These are phyloP conservation scores for Dioctria linearis DNA, from an alignment of 2,888 invertebrate species.

Conservation along the genomic window DNA sequence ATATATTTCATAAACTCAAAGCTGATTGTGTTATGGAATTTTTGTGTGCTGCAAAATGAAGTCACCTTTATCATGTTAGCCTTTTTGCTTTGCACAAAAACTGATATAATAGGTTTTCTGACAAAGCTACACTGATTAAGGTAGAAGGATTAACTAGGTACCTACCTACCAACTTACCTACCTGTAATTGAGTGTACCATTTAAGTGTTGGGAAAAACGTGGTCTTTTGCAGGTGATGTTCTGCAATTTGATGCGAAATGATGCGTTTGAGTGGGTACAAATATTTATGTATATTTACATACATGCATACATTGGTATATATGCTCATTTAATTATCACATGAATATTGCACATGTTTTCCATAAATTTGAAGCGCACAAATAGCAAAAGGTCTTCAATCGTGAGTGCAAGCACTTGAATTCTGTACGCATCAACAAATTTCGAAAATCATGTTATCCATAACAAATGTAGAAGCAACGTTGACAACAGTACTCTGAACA, in stretches of 20 bases:
- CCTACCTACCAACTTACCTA: not conserved
- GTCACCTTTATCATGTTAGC: not conserved
- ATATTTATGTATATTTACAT: not conserved
- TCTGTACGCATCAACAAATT: slow-evolving; percentile 42
- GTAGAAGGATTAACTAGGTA: slow-evolving; percentile 17
- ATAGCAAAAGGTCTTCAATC: slow-evolving; percentile 13
- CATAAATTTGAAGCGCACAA: not conserved
- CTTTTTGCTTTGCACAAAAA: not conserved
- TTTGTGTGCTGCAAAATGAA: not conserved
- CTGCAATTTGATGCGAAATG: not conserved
- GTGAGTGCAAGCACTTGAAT: slow-evolving; percentile 26
- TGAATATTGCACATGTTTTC: slow-evolving; percentile 4
- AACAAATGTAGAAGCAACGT: slow-evolving; percentile 41
- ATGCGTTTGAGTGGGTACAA: not conserved
- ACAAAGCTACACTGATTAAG: not conserved
- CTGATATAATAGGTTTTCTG: not conserved
- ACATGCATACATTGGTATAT: too few relatives aligned
- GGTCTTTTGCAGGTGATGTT: not conserved
- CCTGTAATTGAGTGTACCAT: not conserved
- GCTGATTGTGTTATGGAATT: not conserved
- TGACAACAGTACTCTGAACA: slow-evolving; percentile 42
- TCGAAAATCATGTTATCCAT: slow-evolving; percentile 51
- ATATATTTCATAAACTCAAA: not conserved
- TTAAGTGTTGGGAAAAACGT: slow-evolving; percentile 6
- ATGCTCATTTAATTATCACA: slow-evolving; percentile 22